Conservation (phyloP, 2,797 vertebrate species). For the Rhinogobio ventralis region DNA sequence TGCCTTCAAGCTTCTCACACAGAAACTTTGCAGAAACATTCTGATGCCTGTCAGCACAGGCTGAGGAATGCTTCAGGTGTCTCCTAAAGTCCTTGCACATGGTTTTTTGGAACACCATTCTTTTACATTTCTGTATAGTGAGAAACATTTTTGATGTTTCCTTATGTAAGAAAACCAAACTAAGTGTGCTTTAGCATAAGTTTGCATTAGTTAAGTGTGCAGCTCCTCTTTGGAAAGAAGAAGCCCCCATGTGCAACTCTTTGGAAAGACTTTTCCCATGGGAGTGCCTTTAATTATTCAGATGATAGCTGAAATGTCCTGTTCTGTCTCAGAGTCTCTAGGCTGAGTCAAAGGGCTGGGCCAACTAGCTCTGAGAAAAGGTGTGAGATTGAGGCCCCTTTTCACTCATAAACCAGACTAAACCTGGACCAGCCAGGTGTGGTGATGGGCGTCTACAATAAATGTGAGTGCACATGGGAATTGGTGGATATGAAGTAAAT, state of each 20-base stretch:
- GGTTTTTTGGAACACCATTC: not conserved
- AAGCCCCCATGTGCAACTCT: not conserved
- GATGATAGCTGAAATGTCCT: conserved; percentile 30
- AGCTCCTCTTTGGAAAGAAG: not conserved
- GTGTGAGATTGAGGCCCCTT: conserved; percentile 9
- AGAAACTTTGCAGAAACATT: conserved; percentile 8
- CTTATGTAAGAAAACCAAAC: not conserved
- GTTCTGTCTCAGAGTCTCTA: conserved; percentile 4
- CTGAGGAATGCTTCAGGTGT: conserved; percentile 36
- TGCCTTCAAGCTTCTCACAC: not conserved
- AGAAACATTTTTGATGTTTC: not conserved
- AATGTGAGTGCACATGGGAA: conserved; percentile 15
- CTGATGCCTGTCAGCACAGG: conserved; percentile 28
- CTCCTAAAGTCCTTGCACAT: not conserved
- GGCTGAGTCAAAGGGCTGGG: conserved; percentile 42
- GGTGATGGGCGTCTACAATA: conserved; percentile 15
- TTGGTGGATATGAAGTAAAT: not conserved
- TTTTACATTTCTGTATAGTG: not conserved
- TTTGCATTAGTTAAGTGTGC: not conserved
- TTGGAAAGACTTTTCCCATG: conserved; percentile 21
- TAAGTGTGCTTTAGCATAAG: not conserved
- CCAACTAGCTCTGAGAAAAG: conserved; percentile 8
- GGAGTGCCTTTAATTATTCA: conserved; percentile 34
- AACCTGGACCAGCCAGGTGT: conserved; percentile 29
- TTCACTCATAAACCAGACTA: conserved; percentile 18